A percentile compares a stretch with the other conserved stretches of the same genome.
These are phyloP conservation scores for Sepioteuthis lessoniana DNA, from an alignment of 2,888 invertebrate species.

Conservation along the genomic window DNA sequence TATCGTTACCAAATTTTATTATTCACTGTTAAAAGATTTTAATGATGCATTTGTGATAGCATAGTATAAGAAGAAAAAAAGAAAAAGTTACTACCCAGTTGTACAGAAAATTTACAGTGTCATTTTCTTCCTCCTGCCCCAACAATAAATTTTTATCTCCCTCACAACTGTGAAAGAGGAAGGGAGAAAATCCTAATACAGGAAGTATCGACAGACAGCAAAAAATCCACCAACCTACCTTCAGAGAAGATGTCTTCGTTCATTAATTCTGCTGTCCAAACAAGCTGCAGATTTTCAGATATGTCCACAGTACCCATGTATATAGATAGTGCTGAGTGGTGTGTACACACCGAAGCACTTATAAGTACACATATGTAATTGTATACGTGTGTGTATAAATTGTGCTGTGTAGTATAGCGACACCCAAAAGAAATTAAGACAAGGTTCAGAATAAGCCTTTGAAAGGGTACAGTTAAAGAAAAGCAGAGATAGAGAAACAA, in stretches of 20 bases:
- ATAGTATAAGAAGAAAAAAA: too few species aligned
- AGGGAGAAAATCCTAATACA: neutral
- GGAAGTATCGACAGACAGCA: neutral
- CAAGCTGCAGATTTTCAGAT: constrained; percentile 16
- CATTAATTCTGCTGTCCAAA: neutral
- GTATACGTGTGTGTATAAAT: neutral
- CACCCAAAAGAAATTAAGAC: constrained; percentile 12
- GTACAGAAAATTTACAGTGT: too few species aligned
- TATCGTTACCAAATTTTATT: too few species aligned
- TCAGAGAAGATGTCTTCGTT: neutral
- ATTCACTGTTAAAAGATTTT: too few species aligned
- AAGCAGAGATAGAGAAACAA: neutral
- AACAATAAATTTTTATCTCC: too few species aligned
- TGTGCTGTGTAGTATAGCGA: neutral
- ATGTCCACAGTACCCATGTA: neutral
- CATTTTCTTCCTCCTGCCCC: too few species aligned
- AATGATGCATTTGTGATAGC: too few species aligned
- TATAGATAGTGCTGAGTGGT: neutral
- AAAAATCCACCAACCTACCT: neutral
- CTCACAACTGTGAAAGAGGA: too few species aligned
- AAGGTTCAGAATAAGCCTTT: neutral
- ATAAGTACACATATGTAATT: neutral
- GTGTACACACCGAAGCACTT: neutral
- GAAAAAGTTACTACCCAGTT: too few species aligned
- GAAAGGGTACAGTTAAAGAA: neutral